Base-by-base conservation (phyloP, 1,140 invertebrate species). In the Anastatus disparis region DNA sequence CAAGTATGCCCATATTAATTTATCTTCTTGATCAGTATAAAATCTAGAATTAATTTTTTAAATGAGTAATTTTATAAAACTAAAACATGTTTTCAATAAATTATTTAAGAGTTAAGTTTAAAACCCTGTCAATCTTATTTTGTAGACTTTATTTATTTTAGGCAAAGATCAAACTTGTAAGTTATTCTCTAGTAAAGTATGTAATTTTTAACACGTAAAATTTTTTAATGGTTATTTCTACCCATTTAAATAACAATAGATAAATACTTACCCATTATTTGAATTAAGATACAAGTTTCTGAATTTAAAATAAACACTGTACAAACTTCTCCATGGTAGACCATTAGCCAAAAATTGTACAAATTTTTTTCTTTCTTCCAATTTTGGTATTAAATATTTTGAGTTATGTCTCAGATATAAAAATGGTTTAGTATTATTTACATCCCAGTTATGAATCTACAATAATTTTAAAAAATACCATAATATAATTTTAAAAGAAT, bases 331-430 rank as follows among this genome's bases (percentile, higher is more conserved):
- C 62, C 73, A 73, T 20, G 81, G 81, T 29, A 85, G 79, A 31
- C 76, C 79, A 69, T 79, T 79, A 3, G 82, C 80, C 67, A 85
- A 70, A 75, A 79, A 85, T 73, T 79, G 79, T 26, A 80, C 72
- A 70, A 85, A 85, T 66, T 79, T 82, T 42, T 70, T 66, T 64
- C 82, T 76, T 26, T 85, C 71, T 27, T 58, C 0, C 0, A 70
- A 12, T 8, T 52, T 66, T 2, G 17, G 24, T 22, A 85, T 78
- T 9, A 75, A 74, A 73, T 69, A 76, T 70, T 59, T 72, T 7
- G 62, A 62, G 52, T 52, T 55, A 29, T 75, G 50, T 38, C 48
- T 78, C 56, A 77, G 61, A 6, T 46, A 20, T 55, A 82, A 29
- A 75, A 85, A 84, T 13, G 80, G 78, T 24, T 72, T 3, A 10